These are phyloP conservation scores for Subacronicta megacephala DNA, from an alignment of 2,888 invertebrate species.

Conservation along the genomic window DNA sequence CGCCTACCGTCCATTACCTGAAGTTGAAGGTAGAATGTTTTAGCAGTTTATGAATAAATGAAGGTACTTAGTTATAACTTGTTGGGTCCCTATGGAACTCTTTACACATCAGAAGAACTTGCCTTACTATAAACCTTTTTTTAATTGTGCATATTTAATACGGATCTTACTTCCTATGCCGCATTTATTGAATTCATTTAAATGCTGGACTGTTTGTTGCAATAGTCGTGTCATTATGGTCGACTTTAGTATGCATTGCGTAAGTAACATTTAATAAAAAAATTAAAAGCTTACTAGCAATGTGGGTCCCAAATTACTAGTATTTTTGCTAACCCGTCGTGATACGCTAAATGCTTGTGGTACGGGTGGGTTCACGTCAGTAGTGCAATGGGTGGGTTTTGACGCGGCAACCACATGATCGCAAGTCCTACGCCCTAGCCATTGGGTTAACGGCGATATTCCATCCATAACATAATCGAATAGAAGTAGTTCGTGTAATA, in stretches of 20 bases:
- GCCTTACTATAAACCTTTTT: slow-evolving; percentile 26
- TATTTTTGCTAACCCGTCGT: too few relatives aligned
- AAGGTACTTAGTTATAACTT: slow-evolving; percentile 44
- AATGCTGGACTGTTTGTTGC: not conserved
- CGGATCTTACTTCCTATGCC: slow-evolving; percentile 3
- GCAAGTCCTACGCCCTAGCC: too few relatives aligned
- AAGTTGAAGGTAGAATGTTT: slow-evolving; percentile 36
- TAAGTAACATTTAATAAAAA: too few relatives aligned
- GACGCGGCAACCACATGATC: too few relatives aligned
- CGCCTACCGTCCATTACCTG: slow-evolving; percentile 29
- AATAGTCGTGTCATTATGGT: not conserved
- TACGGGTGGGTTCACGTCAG: too few relatives aligned
- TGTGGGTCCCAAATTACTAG: too few relatives aligned
- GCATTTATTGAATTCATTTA: slow-evolving; percentile 1
- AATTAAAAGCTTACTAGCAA: too few relatives aligned
- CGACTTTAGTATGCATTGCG: not conserved
- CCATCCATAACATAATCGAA: too few relatives aligned
- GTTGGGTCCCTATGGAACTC: slow-evolving; percentile 7
- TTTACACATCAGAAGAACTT: slow-evolving; percentile 42
- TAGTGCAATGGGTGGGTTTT: too few relatives aligned
- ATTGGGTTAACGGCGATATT: too few relatives aligned
- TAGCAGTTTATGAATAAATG: slow-evolving; percentile 44
- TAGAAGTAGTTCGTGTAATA: too few relatives aligned
- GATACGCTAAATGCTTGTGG: too few relatives aligned
- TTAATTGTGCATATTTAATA: slow-evolving; percentile 21